Evolutionary conservation across 2,797 vertebrate species (phyloP), one percentile per base, ranked within the genome.

Genomic region (Phoxinus dragarum): DNA sequence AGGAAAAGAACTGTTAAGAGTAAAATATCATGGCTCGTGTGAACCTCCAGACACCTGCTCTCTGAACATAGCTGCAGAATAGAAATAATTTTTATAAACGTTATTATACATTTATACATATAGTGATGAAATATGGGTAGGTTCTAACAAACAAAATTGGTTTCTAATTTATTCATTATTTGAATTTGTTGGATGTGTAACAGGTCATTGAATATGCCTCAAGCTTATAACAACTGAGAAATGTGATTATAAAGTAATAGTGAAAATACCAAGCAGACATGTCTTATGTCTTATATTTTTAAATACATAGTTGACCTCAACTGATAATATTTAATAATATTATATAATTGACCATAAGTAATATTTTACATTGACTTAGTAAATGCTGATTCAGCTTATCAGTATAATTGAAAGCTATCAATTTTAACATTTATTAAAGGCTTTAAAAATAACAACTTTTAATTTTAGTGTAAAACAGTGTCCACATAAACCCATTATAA

Each of bases 1-100:
- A 64, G 27, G 31, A 64, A 27, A 64, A 49, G 40, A 36, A 61
- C 42, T 73, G n/a, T 42, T 40, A 21, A 21, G 40, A 73, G 69
- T 9, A 38, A n/a, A 72, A 82, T 47, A 82, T 23, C 19, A 44
- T 31, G 69, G 40, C 80, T 81, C 49, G 10, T 34, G 52, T 61
- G 54, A 74, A 11, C 47, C 67, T 27, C 44, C 44, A 49, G 72
- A 12, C 8, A 1, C 42, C 40, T 61, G 52, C 66, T 31, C 40
- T 59, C 14, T 78, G 34, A 40, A 42, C 80, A 72, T 36, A 40
- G 21, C n/a, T n/a, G 4, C 68, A 72, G 54, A 61, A 61, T n/a
- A 42, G 54, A 8, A 71, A 44, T 5, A 59, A 56, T 76, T 31
- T 54, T 76, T 14, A 38, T 74, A 74, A 14, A 75, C 23, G 10